Evolutionary conservation across 2,113 vertebrate genomes (phyloP).

Genomic region (Globicephala melas): DNA sequence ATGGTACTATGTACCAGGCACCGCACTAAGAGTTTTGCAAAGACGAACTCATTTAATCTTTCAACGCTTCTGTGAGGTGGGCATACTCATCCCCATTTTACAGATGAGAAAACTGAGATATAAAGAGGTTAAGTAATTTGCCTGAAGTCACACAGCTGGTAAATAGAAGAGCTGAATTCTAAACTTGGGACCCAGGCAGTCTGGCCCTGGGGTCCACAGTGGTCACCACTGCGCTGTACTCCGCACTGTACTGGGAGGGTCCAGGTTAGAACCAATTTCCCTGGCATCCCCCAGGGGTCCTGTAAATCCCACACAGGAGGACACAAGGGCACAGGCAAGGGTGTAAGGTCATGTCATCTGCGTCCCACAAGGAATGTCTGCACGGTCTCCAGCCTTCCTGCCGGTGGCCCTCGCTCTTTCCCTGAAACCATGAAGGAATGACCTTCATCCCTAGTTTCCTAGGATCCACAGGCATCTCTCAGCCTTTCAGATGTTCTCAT

Average conservation of each 20-base stretch:
- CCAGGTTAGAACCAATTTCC: background rate
- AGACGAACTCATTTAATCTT: background rate
- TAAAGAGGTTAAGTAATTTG: background rate
- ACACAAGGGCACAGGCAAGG: background rate
- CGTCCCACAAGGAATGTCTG: background rate
- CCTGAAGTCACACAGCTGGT: background rate
- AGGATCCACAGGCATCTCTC: background rate
- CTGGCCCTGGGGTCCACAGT: background rate
- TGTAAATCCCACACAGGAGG: background rate
- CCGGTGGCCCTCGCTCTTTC: background rate
- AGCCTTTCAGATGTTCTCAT: background rate
- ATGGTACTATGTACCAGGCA: background rate
- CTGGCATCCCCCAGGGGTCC: background rate
- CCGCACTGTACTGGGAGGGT: background rate
- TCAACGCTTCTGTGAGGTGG: background rate
- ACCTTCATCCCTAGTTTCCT: background rate
- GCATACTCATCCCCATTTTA: background rate
- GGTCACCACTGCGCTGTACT: background rate
- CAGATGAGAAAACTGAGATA: background rate
- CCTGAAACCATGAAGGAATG: background rate
- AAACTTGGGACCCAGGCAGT: background rate
- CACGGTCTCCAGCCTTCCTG: background rate
- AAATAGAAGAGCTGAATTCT: background rate
- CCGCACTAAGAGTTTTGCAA: background rate
- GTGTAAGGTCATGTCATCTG: background rate